Base-by-base conservation (phyloP, 2,113 vertebrate species). In the Polyodon spathula region DNA sequence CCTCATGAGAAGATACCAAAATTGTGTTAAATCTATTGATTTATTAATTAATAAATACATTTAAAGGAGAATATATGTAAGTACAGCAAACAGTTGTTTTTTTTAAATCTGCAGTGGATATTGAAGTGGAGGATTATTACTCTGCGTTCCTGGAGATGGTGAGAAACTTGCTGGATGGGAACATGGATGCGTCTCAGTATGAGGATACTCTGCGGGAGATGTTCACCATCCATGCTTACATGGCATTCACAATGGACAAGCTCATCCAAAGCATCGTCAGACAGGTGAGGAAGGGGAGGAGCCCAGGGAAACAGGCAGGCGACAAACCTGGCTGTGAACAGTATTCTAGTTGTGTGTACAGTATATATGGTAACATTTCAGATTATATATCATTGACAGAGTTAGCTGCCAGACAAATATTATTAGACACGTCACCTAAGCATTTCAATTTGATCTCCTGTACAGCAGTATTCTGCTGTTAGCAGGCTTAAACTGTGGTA, bases 241-340 rank as follows among this genome's bases (percentile, higher is more conserved):
- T 93, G 16, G 95, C 92, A 83, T 99, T 99, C 71, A 99, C 95
- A 67, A 97, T 99, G 96, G 96, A 99, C 85, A 99, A 99, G 70
- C 87, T 99, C 60, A 95, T 99, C 77, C 96, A 99, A 86, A 97
- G 91, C 79, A 97, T 99, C 2, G 95, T 98, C 61, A 80, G 96
- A 69, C 95, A 98, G 95, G 96, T 97, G 68, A 67, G 88, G 60
- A 41, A 16, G 27, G 27, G 27, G 27, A 27, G 27, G 27, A 27
- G 27, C 27, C 27, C 27, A 27, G 27, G 27, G 27, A 27, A 27
- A 27, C 27, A 27, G 27, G 27, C n/a, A n/a, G n/a, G n/a, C n/a
- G n/a, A n/a, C n/a, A n/a, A n/a, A n/a, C n/a, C n/a, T n/a, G n/a
- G n/a, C n/a, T n/a, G 27, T 27, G 27, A 1, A 27, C 27, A 27